These are phyloP conservation scores for Hippocampus kuda DNA, from an alignment of 2,797 vertebrate genomes.

Conservation along the genomic window DNA sequence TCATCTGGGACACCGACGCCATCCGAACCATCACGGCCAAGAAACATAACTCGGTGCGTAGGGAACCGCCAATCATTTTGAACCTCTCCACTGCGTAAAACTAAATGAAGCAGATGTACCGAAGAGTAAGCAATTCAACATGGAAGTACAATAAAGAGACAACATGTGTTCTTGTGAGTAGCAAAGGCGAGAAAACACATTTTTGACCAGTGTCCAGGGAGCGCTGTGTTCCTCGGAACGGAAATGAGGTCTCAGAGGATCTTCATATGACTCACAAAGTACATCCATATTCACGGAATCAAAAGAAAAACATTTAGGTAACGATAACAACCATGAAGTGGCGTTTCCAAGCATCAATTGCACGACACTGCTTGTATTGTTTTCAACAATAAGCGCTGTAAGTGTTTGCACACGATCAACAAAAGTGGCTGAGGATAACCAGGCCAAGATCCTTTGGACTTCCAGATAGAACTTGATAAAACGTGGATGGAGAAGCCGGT, in stretches of 20 bases:
- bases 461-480: too few relatives aligned
- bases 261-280: slow-evolving; percentile 29
- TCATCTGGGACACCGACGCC: slow-evolving; percentile 93
- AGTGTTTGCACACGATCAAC: not conserved
- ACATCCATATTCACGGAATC: slow-evolving; percentile 14
- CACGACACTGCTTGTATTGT: not conserved
- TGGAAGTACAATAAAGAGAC: slow-evolving; percentile 8
- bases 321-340: not conserved
- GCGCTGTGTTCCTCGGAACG: slow-evolving; percentile 44
- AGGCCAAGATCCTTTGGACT: too few relatives aligned
- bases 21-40: slow-evolving; percentile 90
- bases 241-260: slow-evolving; percentile 57
- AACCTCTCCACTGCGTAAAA: not conserved
- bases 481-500: too few relatives aligned
- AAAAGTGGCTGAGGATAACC: not conserved
- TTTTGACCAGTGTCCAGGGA: slow-evolving; percentile 49
- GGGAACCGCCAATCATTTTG: not conserved
- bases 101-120: not conserved
- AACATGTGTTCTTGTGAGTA: slow-evolving; percentile 16
- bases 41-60: slow-evolving; percentile 84
- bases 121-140: not conserved
- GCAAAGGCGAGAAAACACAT: slow-evolving; percentile 24
- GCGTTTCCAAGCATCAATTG: not conserved
- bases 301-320: not conserved
- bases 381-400: not conserved